phyloP scores from a whole-genome alignment of 2,888 invertebrate genomes.

The Hydrotaea cyrtoneurina region DNA sequence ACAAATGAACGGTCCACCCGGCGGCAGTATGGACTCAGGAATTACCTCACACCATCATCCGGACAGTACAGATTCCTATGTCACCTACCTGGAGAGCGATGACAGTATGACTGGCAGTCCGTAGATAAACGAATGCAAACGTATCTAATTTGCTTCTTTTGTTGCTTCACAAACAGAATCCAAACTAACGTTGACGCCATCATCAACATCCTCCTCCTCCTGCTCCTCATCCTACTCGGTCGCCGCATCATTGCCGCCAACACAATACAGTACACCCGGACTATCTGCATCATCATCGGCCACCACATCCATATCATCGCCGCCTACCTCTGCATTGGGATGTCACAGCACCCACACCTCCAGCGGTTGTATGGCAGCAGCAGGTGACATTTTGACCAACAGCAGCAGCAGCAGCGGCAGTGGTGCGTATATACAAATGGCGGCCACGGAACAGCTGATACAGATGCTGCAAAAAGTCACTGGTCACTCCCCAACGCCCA shows the following conservation, averaged over 20 bases:
- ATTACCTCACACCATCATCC: slow-evolving; percentile 86
- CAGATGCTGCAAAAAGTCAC: slow-evolving; percentile 80
- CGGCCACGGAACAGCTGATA: slow-evolving; percentile 79
- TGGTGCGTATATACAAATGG: slow-evolving; percentile 63
- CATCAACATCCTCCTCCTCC: slow-evolving; percentile 71
- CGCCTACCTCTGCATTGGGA: slow-evolving; percentile 70
- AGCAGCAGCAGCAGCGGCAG: slow-evolving; percentile 8
- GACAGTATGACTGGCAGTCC: slow-evolving; percentile 89
- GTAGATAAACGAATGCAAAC: slow-evolving; percentile 82
- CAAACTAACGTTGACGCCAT: slow-evolving; percentile 79
- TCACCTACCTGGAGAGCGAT: slow-evolving; percentile 95
- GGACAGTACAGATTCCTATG: slow-evolving; percentile 92
- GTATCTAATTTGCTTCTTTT: slow-evolving; percentile 81
- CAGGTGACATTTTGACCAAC: not conserved
- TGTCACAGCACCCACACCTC: slow-evolving; percentile 43
- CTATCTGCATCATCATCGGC: slow-evolving; percentile 73
- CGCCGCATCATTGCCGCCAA: slow-evolving; percentile 71
- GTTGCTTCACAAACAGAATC: slow-evolving; percentile 79
- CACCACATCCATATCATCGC: slow-evolving; percentile 76
- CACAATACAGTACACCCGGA: slow-evolving; percentile 47
- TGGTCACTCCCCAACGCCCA: slow-evolving; percentile 67
- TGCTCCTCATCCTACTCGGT: slow-evolving; percentile 36
- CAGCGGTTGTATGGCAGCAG: slow-evolving; percentile 63
- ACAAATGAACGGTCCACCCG: slow-evolving; percentile 82
- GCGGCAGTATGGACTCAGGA: slow-evolving; percentile 81